Evolutionary conservation across 2,113 vertebrate species (phyloP).

Genomic region (Paraplagusia blochii): DNA sequence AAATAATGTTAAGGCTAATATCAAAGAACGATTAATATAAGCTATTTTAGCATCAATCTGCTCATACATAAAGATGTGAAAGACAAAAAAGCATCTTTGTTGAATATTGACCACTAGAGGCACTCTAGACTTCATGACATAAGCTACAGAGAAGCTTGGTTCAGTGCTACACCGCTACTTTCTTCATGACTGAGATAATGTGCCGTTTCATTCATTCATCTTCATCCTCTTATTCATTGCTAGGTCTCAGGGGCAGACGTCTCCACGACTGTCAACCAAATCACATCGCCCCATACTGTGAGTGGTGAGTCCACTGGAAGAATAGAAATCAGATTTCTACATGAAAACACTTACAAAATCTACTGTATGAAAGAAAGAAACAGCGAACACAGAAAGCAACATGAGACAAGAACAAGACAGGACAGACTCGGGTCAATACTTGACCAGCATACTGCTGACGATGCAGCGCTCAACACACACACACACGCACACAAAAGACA

Average conservation of each 20-base stretch:
- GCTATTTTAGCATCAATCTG: conserved; percentile 7
- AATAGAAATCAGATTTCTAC: too few species aligned
- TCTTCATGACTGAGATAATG: conserved; percentile 34
- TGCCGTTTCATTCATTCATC: conserved; percentile 8
- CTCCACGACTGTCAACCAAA: too few species aligned
- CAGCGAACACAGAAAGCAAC: conserved; percentile 68
- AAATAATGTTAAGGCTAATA: neutral
- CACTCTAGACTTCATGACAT: conserved; percentile 7
- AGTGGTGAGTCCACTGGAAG: too few species aligned
- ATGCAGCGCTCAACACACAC: conserved; percentile 55
- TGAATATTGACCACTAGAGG: conserved; percentile 11
- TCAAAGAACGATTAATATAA: too few species aligned
- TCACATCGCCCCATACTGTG: too few species aligned
- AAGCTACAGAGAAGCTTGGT: conserved; percentile 35
- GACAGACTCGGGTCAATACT: conserved; percentile 72
- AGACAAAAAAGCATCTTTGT: conserved; percentile 18
- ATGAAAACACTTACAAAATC: too few species aligned
- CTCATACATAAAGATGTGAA: conserved; percentile 23
- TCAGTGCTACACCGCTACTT: conserved; percentile 19
- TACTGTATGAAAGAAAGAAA: conserved; percentile 16
- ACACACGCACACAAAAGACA: conserved; percentile 26
- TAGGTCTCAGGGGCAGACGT: too few species aligned
- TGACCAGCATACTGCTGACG: conserved; percentile 68
- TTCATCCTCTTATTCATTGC: too few species aligned
- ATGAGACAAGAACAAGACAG: conserved; percentile 72